Percentiles rank a stretch among this genome's conserved stretches.
Evolutionary conservation across 2,113 vertebrate genomes (phyloP).

Genomic region (Tragulus kanchil): DNA sequence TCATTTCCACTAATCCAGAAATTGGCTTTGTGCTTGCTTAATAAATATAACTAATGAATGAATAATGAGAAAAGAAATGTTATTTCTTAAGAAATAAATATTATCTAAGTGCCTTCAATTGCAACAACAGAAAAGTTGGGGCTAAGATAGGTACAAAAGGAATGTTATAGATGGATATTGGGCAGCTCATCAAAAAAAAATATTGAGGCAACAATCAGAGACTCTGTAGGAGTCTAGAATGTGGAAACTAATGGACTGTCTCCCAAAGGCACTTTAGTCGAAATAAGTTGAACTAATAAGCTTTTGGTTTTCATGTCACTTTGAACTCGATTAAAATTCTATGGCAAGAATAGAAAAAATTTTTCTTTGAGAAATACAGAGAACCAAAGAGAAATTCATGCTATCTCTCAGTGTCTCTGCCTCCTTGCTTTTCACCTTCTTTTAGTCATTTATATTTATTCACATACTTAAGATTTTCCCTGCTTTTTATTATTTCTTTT

Average conservation of each 20-base stretch:
- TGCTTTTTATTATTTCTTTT: not conserved
- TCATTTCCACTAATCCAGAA: not conserved
- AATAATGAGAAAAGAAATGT: not conserved
- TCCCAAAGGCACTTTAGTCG: not conserved
- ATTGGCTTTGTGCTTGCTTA: not conserved
- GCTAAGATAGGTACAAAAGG: not conserved
- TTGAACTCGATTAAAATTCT: not conserved
- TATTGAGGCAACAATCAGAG: not conserved
- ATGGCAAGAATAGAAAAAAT: not conserved
- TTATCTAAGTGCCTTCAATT: constrained; percentile 5
- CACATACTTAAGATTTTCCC: not conserved
- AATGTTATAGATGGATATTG: not conserved
- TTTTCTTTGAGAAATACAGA: constrained; percentile 15
- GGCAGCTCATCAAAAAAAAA: not conserved
- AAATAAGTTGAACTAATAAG: not conserved
- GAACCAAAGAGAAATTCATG: constrained; percentile 1
- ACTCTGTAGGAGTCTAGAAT: not conserved
- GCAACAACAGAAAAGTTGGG: not conserved
- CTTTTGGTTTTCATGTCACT: not conserved
- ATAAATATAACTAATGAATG: not conserved
- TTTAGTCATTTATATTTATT: not conserved
- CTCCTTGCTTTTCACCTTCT: not conserved
- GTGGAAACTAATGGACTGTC: not conserved
- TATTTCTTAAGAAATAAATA: not conserved
- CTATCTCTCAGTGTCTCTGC: not conserved